Evolutionary conservation across 2,888 invertebrate genomes (phyloP), one percentile per base, ranked within the genome.

Genomic region (Apamea sordens): DNA sequence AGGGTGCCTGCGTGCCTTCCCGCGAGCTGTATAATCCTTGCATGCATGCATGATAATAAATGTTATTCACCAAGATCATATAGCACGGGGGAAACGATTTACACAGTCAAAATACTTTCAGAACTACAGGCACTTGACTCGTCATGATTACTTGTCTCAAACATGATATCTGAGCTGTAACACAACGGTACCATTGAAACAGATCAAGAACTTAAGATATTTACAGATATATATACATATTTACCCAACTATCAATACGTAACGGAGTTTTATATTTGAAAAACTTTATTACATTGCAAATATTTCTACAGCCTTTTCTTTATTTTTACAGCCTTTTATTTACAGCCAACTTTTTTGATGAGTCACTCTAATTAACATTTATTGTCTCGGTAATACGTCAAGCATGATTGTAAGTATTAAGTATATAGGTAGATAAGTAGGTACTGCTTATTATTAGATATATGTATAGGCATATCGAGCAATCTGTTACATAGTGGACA

Each of bases 1-100:
- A 93, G 93, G 93, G 92, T 93, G 91, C 92, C 94, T 94, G 95
- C 95, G 95, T 95, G 95, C 93, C 91, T 93, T 92, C 93, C 94
- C 94, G 90, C 91, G 88, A 94, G 93, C 93, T 87, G 89, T 91
- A 89, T 92, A 93, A 94, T 93, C 94, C 93, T 89, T 91, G 92
- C 94, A 92, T 94, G 93, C 91, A 93, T 91, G 93, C 91, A 93
- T 91, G 93, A 94, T 95, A 94, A 94, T 91, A 90, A 91, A 91
- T 91, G 92, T 93, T 92, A 94, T 95, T 94, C 92, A 82, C 76
- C 88, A 88, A 89, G 91, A 95, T 94, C 96, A 96, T 96, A 96
- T 93, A 92, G 92, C 95, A 96, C 96, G 89, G 81, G 82, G 90
- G 69, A 88, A 90, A 91, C 80, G 83, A 86, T 87, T 85, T 84